Base-by-base conservation (phyloP, 30 jellyfish, hydroid and myxozoan genomes). In the Aurelia aurita complex sp. Pacific region DNA sequence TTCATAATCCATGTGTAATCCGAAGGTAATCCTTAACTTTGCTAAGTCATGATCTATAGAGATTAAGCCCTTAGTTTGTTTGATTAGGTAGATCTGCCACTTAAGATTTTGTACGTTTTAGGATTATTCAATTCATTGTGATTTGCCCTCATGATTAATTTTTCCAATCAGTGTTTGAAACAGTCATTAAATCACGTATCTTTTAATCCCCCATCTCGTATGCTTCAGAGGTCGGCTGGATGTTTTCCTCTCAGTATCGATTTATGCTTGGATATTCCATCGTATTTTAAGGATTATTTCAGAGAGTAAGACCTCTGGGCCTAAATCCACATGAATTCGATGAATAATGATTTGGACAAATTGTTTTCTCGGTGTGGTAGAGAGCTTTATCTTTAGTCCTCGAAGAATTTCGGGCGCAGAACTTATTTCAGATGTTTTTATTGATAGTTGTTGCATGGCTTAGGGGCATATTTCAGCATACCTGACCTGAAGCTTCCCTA, bases 11-110 rank as follows among this genome's bases (percentile, higher is more conserved):
- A 3, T 61, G 70, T 23, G 70, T 61, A 61, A 61, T 61, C 70
- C 36, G 32, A 17, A 77, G 79, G 87, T 67, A 55, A 35, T 65
- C 74, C 87, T 60, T 36, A 77, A 43, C 73, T 80, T 80, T 80
- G 89, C 89, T 80, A 59, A 61, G 77, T 57, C 80, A 83, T 64
- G 92, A 83, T 76, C 92, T 73, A 43, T 38, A 34, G 82, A 83
- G 92, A 83, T 83, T 74, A 73, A 62, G 76, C 80, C 82, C 77
- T n/a, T 57, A 42, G 74, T 60, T 70, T 83, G 80, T 83, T 83
- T 83, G 86, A 83, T 61, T 75, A 33, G 38, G 53, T 73, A 54
- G 72, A 83, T 83, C 92, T 60, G 17, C 69, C 79, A 62, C 75
- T 61, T 61, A 57, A 11, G 81, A 29, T 73, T 36, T 54, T 55